Percentiles rank a stretch among this genome's conserved stretches.
Evolutionary conservation across 2,888 invertebrate species (phyloP).

Genomic region (Smittia sp.): DNA sequence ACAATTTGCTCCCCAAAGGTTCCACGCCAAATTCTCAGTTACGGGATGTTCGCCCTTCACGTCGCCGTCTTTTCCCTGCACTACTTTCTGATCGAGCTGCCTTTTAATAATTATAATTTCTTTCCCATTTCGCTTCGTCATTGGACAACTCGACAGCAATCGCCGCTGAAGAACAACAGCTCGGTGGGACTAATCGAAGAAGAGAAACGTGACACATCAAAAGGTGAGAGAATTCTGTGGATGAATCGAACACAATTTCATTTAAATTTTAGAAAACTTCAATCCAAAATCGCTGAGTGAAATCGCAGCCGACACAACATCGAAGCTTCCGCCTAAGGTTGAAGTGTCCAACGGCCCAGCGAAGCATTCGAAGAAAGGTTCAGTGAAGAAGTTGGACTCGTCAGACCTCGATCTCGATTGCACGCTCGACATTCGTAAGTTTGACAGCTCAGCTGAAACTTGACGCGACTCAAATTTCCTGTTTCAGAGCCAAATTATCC

Average conservation of each 20-base stretch:
- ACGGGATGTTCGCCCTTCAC: neutral
- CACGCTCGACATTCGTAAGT: neutral
- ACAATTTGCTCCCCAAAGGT: neutral
- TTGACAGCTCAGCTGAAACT: neutral
- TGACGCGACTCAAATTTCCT: neutral
- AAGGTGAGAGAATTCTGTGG: neutral
- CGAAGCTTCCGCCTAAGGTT: neutral
- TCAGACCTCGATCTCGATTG: neutral
- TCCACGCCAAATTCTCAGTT: neutral
- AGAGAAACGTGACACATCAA: neutral
- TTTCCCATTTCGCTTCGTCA: no score
- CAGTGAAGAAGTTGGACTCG: neutral
- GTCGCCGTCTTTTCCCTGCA: neutral
- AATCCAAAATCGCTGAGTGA: constrained; percentile 27
- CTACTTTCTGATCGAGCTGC: neutral
- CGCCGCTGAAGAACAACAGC: neutral
- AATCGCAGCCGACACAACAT: constrained; percentile 9
- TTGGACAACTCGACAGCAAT: neutral
- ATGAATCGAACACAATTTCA: neutral
- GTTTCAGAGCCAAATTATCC: neutral
- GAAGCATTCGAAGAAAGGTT: neutral
- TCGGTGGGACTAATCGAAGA: neutral
- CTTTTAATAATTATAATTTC: neutral
- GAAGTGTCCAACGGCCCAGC: neutral
- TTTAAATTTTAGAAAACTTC: constrained; percentile 15